These are phyloP conservation scores for Chiroxiphia lanceolata DNA, from an alignment of 2,797 vertebrate species.

Conservation along the genomic window DNA sequence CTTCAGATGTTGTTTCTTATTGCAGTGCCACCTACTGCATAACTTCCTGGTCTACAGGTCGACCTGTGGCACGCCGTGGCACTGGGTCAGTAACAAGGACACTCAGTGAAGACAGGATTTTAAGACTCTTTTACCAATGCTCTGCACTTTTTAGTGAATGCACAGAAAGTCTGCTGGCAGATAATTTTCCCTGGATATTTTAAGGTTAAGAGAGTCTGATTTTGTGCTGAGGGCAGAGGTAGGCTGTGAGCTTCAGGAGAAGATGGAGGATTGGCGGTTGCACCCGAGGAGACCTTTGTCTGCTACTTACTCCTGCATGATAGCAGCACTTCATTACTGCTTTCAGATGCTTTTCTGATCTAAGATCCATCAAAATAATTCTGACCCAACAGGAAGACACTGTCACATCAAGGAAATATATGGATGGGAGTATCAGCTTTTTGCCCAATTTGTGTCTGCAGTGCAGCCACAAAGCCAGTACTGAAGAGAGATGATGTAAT, in stretches of 20 bases:
- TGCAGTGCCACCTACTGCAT: background rate
- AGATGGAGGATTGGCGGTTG: background rate
- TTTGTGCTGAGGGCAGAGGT: background rate
- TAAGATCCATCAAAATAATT: background rate
- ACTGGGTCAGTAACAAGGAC: background rate
- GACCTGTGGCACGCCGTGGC: background rate
- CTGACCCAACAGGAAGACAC: background rate
- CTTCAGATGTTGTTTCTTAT: background rate
- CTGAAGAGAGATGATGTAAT: fast-evolving
- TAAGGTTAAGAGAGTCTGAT: background rate
- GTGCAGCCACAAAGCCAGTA: background rate
- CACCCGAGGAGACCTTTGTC: background rate
- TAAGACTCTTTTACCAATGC: fast-evolving
- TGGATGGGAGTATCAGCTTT: background rate
- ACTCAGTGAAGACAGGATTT: background rate
- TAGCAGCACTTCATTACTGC: background rate
- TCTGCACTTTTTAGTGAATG: background rate
- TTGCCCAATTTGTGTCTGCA: background rate
- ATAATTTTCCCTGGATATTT: background rate
- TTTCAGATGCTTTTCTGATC: background rate
- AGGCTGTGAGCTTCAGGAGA: background rate
- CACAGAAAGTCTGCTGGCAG: background rate
- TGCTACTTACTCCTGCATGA: background rate
- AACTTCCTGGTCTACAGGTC: background rate
- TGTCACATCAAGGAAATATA: background rate